Percentiles rank a stretch among this genome's conserved stretches.
Evolutionary conservation across 2,888 invertebrate genomes (phyloP).

Genomic region (Nyleta sp.): DNA sequence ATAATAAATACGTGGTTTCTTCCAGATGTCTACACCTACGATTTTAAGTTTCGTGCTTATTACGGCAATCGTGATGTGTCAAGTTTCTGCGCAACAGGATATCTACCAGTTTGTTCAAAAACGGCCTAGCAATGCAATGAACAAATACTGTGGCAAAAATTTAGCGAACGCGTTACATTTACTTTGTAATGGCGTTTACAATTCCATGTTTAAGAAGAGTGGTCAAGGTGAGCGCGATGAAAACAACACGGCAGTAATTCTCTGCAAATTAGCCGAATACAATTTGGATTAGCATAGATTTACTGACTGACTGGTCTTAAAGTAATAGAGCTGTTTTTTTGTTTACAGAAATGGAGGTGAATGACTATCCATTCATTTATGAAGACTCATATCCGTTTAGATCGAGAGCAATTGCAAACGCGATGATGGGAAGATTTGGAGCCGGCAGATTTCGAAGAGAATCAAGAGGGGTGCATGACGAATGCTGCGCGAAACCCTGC

Average conservation of each 20-base stretch:
- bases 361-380: constrained; percentile 72
- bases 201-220: constrained; percentile 78
- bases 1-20: constrained; percentile 42
- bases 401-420: constrained; percentile 74
- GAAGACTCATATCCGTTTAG: constrained; percentile 76
- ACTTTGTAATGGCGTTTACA: constrained; percentile 80
- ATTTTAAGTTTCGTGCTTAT: constrained; percentile 73
- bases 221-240: constrained; percentile 72
- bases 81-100: constrained; percentile 71
- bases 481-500: constrained; percentile 82
- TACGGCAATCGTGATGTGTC: constrained; percentile 70
- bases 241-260: not conserved
- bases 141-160: constrained; percentile 79
- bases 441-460: constrained; percentile 73
- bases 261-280: too few species aligned
- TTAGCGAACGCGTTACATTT: constrained; percentile 78
- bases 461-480: constrained; percentile 81
- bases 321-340: too few species aligned
- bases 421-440: constrained; percentile 75
- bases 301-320: too few species aligned
- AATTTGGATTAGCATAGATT: too few species aligned
- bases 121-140: constrained; percentile 54
- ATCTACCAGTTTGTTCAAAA: constrained; percentile 70
- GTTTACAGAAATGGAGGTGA: constrained; percentile 76
- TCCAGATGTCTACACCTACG: constrained; percentile 77